Conservation (phyloP, 2,113 vertebrate species). For the Fulmarus glacialis region DNA sequence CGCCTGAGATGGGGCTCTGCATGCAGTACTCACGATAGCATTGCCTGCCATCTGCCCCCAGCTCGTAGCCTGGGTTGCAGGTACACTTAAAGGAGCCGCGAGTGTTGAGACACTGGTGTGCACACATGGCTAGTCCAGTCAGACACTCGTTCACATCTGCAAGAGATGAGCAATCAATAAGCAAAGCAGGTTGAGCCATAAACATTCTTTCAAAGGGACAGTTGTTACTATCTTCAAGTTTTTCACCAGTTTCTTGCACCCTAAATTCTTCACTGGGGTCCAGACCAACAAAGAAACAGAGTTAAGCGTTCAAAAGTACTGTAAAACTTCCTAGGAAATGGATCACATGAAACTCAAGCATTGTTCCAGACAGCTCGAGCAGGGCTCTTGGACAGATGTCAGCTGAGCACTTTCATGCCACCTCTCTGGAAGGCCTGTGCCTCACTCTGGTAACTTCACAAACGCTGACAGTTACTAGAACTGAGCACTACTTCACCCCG, state of each 20-base stretch:
- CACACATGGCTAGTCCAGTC: slow-evolving; percentile 73
- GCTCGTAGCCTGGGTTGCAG: slow-evolving; percentile 87
- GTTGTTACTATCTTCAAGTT: fast-evolving
- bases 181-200: background rate
- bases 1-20: fast-evolving
- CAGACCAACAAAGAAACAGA: background rate
- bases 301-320: background rate
- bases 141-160: slow-evolving; percentile 90
- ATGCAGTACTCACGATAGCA: slow-evolving; percentile 87
- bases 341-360: fast-evolving
- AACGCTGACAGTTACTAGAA: fast-evolving
- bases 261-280: background rate
- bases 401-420: fast-evolving
- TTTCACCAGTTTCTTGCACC: background rate
- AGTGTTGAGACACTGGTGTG: slow-evolving; percentile 90
- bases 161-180: fast-evolving
- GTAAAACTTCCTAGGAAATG: background rate
- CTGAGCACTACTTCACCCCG: fast-evolving
- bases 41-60: slow-evolving; percentile 86
- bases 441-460: fast-evolving
- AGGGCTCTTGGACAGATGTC: background rate
- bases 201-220: fast-evolving
- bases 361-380: fast-evolving
- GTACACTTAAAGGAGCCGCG: slow-evolving; percentile 87
- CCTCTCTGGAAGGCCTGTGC: fast-evolving